Base-by-base conservation (phyloP, 2,888 invertebrate species). In the Anthrax anthrax region DNA sequence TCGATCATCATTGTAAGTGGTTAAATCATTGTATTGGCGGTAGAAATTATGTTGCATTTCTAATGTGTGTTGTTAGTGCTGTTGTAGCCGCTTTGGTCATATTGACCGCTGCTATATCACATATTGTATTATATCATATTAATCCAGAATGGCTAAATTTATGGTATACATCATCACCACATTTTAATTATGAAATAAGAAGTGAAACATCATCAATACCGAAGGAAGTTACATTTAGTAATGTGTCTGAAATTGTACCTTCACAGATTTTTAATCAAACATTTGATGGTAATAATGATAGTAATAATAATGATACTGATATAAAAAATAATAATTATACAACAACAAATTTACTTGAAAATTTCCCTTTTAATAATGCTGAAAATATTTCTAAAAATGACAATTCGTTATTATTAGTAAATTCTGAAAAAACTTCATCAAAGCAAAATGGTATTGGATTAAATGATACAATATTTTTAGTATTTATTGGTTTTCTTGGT, bases 1-100 rank as follows among this genome's bases (percentile, higher is more conserved):
- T 97, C 69, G 96, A 97, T 66, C 96, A 96, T 67, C 96, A 97
- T 69, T 97, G 96, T 74, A 92, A 94, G 74, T 97, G 97, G 96
- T 74, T 97, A 55, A 97, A 97, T 72, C 95, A 92, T 69, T 97
- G 97, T 71, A 80, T 97, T 51, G 97, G 97, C 10, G 78, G 78
- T 39, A 74, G 90, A 56, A 96, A 95, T 67, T 96, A 95, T 73
- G 76, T 74, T 39, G 78, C 82, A 27, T 91, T 91, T 66, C 74
- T 89, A 55, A 78, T 81, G 63, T 84, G 86, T 60, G 81, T 90
- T 46, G 73, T 79, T 48, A 83, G 86, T 44, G 88, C 88, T 18
- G 77, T 86, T 51, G 70, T 81, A 48, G 80, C 84, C 52, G 77
- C 84, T 16, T 61, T 80, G 48, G 73, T 80, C 53, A 81, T 88